These are phyloP conservation scores for Eulacestoma nigropectus DNA, from an alignment of 2,113 vertebrate genomes.

Conservation along the genomic window DNA sequence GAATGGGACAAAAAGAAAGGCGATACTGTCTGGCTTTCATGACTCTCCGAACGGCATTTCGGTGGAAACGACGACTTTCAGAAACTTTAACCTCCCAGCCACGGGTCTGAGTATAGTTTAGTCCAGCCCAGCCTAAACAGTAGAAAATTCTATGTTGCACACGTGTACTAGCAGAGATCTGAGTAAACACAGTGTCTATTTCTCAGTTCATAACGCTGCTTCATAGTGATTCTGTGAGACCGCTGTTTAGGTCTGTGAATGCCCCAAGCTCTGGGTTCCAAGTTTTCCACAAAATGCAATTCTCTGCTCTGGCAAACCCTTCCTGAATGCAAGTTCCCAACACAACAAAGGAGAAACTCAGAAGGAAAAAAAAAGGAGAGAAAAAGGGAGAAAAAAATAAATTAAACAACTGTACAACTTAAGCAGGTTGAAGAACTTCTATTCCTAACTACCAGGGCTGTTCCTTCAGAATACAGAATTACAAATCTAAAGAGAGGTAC, in stretches of 20 bases:
- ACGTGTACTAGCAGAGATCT: not conserved
- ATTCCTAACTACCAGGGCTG: not conserved
- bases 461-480: not conserved
- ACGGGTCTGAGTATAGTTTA: not conserved
- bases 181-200: not conserved
- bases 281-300: not conserved
- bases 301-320: not conserved
- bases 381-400: not conserved
- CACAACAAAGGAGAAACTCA: not conserved
- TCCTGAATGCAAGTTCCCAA: not conserved
- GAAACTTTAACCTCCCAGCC: not conserved
- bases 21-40: not conserved
- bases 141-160: not conserved
- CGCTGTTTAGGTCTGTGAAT: not conserved
- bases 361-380: accelerated
- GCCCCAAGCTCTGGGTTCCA: not conserved
- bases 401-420: not conserved
- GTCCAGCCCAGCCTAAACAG: not conserved
- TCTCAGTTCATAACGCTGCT: not conserved
- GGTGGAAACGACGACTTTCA: not conserved
- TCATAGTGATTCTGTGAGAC: not conserved
- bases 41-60: not conserved
- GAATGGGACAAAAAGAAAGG: not conserved
- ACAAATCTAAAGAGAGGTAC: not conserved
- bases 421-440: not conserved